Conservation (phyloP, 2,888 invertebrate genomes). For the Catocala sponsa region DNA sequence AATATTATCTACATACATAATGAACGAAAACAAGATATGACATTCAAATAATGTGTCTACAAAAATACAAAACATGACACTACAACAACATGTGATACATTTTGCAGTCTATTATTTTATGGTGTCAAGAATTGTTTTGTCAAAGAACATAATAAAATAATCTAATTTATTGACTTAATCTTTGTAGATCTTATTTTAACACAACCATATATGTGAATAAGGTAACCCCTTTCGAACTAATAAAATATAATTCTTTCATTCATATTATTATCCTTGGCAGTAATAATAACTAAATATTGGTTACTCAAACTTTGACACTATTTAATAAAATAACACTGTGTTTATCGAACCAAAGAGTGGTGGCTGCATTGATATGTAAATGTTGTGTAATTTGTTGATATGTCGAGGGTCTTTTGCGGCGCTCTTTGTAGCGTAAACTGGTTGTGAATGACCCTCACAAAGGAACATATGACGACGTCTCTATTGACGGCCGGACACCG, state of each 20-base stretch:
- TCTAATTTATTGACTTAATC: not conserved
- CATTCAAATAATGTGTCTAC: no score
- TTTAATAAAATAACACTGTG: constrained; percentile 79
- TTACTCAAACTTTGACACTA: constrained; percentile 74
- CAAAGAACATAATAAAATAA: no score
- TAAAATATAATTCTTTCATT: constrained; percentile 35
- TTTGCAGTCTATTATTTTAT: no score
- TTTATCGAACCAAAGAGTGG: constrained; percentile 68
- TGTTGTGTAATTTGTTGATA: constrained; percentile 87
- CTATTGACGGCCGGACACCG: constrained; percentile 72
- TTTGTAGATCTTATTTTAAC: not conserved
- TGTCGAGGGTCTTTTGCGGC: constrained; percentile 86
- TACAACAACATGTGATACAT: no score
- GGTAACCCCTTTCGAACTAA: constrained; percentile 18
- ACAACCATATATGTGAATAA: not conserved
- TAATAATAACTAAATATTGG: constrained; percentile 61
- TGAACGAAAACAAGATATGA: no score
- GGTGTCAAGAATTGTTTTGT: no score
- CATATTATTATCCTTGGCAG: constrained; percentile 45
- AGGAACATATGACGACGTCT: constrained; percentile 81
- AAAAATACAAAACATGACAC: no score
- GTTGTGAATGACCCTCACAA: constrained; percentile 71
- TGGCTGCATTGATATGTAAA: constrained; percentile 80
- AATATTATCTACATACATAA: no score
- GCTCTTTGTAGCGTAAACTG: constrained; percentile 79